Percentiles rank a stretch among this genome's conserved stretches.
phyloP scores from a whole-genome alignment of 2,113 vertebrate species.

The Tylochromis polylepis region DNA sequence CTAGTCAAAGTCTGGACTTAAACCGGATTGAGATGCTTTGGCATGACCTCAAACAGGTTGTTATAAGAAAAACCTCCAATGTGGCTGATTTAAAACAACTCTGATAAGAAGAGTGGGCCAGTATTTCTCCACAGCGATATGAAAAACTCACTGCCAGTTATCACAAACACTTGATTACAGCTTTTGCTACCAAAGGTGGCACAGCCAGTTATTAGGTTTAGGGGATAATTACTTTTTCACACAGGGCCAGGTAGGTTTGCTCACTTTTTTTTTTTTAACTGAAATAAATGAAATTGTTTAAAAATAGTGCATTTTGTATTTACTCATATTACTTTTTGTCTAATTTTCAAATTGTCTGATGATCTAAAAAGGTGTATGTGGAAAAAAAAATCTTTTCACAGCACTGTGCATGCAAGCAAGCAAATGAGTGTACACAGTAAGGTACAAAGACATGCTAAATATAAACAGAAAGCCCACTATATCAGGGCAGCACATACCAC shows the following conservation, averaged over 20 bases:
- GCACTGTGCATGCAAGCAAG: not conserved
- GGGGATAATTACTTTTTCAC: not conserved
- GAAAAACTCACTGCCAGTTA: not conserved
- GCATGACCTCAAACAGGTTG: not conserved
- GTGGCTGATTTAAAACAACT: not conserved
- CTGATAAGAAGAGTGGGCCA: not conserved
- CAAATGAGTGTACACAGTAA: not conserved
- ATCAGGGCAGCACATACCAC: not conserved
- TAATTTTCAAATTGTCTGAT: not conserved
- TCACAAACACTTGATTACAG: not conserved
- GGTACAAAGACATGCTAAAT: not conserved
- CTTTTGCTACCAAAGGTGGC: not conserved
- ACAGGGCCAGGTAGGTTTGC: not conserved
- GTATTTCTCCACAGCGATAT: not conserved
- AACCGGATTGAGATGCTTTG: not conserved
- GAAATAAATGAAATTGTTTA: not conserved
- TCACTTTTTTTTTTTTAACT: not conserved
- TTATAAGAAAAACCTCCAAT: not conserved
- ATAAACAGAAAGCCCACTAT: not conserved
- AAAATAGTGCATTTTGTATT: not conserved
- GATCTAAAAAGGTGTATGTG: not conserved
- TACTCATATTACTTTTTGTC: not conserved
- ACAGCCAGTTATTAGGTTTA: not conserved
- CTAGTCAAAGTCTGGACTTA: not conserved
- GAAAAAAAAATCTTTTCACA: rapidly evolving